These are phyloP conservation scores for Brachyhypopomus gauderio DNA, from an alignment of 2,113 vertebrate genomes.

Conservation along the genomic window DNA sequence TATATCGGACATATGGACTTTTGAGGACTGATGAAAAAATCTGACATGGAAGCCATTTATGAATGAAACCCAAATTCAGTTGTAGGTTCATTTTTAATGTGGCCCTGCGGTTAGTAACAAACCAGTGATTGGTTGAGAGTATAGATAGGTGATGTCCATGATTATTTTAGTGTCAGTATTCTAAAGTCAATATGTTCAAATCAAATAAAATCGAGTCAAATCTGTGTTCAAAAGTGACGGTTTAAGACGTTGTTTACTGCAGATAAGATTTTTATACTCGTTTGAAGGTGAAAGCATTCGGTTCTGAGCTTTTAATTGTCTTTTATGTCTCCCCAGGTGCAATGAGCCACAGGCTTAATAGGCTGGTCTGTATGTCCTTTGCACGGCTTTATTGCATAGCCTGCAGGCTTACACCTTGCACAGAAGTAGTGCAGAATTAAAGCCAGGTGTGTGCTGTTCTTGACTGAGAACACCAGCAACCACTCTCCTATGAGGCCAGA, in stretches of 20 bases:
- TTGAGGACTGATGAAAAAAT: too few species aligned
- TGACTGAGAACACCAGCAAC: too few species aligned
- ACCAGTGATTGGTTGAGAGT: too few species aligned
- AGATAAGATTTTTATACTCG: neutral
- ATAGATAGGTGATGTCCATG: neutral
- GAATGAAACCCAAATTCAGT: too few species aligned
- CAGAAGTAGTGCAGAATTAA: neutral
- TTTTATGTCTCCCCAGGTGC: neutral
- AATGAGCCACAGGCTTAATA: slow-evolving; percentile 9
- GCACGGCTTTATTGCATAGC: neutral
- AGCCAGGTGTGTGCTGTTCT: too few species aligned
- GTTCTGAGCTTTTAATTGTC: neutral
- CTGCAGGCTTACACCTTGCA: neutral
- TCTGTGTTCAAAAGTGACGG: neutral
- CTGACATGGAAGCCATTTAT: too few species aligned
- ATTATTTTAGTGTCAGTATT: neutral
- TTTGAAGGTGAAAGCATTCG: neutral
- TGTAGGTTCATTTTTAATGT: too few species aligned
- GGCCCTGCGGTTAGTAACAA: too few species aligned
- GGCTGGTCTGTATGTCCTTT: slow-evolving; percentile 13
- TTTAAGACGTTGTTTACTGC: neutral
- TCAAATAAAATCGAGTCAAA: neutral
- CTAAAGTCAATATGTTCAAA: neutral
- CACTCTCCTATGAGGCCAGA: too few species aligned
- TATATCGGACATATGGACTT: too few species aligned